Evolutionary conservation across 1,140 invertebrate genomes (phyloP), one percentile per base, ranked within the genome.

Genomic region (Stegodyphus dumicola): DNA sequence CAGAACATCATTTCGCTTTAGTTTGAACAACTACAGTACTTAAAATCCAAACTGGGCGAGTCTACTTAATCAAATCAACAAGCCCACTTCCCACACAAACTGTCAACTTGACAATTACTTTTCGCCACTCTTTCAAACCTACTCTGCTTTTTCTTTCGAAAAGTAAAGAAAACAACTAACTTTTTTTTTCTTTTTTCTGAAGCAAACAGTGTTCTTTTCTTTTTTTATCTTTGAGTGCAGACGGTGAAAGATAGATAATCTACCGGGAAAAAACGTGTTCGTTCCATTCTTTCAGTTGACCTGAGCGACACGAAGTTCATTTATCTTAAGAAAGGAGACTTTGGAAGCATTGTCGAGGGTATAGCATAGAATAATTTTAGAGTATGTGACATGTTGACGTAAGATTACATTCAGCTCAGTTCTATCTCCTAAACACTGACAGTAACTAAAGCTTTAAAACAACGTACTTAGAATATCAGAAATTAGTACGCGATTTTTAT

Each of bases 61-160:
- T 73, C 70, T 73, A 73, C 70, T 73, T 73, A 73, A 73, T 73
- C 70, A 73, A 73, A 73, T 73, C 70, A 73, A 73, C 70, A 73
- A 73, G 70, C 51, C 70, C 70, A 73, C 70, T 73, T 73, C 70
- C 67, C 49, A 52, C 70, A n/a, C 49, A 73, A 73, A 73, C 70
- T 73, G 70, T 73, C 70, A 73, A 73, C 70, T 73, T 73, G 49
- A 73, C 70, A 73, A 73, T 73, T 73, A 73, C 70, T 73, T 73
- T 73, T 73, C 70, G 49, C 70, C 70, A 73, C 70, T 52, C 70
- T 52, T 73, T 73, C 70, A 73, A 53, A 73, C 48, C 70, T 73
- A 73, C 70, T 52, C 49, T 49, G 15, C 70, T 53, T 52, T 51
- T 73, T 33, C 33, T 33, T 33, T 33, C 33, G 33, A 33, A 33